A percentile compares a stretch with the other conserved stretches of the same genome.
Conservation (phyloP, 2,797 vertebrate genomes). For the Buphagus erythrorhynchus region DNA sequence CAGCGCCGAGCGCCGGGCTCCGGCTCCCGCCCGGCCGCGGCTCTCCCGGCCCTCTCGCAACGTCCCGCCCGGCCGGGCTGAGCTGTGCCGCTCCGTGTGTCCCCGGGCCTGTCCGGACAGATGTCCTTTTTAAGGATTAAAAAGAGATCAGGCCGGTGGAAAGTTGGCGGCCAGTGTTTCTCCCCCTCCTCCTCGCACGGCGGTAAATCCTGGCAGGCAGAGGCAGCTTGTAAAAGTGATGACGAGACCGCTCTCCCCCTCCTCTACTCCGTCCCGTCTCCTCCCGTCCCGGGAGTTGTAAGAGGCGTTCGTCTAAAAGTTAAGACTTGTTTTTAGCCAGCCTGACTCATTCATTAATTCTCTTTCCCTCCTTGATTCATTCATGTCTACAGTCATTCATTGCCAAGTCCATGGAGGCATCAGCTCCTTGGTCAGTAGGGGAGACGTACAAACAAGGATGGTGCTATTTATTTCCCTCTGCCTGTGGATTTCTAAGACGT, state of each 20-base stretch:
- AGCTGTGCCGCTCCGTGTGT: accelerated
- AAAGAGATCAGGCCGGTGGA: not conserved
- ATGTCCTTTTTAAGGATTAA: not conserved
- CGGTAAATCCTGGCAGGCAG: not conserved
- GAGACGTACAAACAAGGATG: constrained; percentile 75
- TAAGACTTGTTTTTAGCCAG: constrained; percentile 39
- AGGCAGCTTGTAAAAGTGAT: not conserved
- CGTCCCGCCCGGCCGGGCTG: not conserved
- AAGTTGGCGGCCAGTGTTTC: not conserved
- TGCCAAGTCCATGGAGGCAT: constrained; percentile 65
- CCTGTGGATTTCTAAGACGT: constrained; percentile 80
- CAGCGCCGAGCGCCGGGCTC: not conserved
- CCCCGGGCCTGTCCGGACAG: not conserved
- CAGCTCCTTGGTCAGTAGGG: constrained; percentile 68
- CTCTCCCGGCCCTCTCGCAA: too few relatives aligned
- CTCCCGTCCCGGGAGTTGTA: not conserved
- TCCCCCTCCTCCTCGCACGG: not conserved
- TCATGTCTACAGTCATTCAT: constrained; percentile 65
- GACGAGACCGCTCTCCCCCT: not conserved
- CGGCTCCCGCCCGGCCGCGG: not conserved
- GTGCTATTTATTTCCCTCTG: constrained; percentile 79
- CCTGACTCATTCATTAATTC: constrained; percentile 60
- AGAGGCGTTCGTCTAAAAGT: constrained; percentile 18
- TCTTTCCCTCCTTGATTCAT: constrained; percentile 46
- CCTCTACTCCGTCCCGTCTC: not conserved